phyloP scores from a whole-genome alignment of 2,888 invertebrate species.

The Orthosia cruda region DNA sequence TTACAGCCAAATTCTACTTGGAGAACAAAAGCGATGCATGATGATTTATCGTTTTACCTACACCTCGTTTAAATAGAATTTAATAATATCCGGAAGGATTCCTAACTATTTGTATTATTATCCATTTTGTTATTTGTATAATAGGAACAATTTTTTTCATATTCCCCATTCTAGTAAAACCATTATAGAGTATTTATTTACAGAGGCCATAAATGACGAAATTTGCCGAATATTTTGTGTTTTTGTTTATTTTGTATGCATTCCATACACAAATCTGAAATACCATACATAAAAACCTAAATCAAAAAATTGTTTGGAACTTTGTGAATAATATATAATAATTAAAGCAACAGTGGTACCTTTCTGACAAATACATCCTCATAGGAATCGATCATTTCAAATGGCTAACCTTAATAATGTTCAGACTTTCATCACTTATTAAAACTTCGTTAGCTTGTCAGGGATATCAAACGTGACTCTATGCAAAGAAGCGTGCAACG shows the following conservation, averaged over 20 bases:
- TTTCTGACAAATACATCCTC: not conserved
- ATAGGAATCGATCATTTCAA: not conserved
- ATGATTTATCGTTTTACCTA: constrained; percentile 9
- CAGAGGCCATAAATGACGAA: no score
- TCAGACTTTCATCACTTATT: not conserved
- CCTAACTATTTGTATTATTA: not conserved
- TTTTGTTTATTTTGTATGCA: no score
- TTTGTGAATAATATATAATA: no score
- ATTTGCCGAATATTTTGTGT: no score
- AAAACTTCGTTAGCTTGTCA: constrained; percentile 7
- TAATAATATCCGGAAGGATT: not conserved
- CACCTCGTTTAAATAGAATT: constrained; percentile 1
- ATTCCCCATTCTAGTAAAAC: no score
- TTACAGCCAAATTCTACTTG: constrained; percentile 13
- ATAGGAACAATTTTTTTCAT: not conserved
- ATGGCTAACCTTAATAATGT: not conserved
- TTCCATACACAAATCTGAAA: no score
- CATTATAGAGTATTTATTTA: no score
- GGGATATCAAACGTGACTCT: not conserved
- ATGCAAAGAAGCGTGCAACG: constrained; percentile 2
- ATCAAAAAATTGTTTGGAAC: not conserved
- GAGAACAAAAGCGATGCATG: constrained; percentile 16
- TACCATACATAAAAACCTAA: not conserved
- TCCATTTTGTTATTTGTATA: not conserved
- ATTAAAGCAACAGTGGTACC: no score